phyloP scores from a whole-genome alignment of 2,888 invertebrate species.

The Deroplatys truncata region DNA sequence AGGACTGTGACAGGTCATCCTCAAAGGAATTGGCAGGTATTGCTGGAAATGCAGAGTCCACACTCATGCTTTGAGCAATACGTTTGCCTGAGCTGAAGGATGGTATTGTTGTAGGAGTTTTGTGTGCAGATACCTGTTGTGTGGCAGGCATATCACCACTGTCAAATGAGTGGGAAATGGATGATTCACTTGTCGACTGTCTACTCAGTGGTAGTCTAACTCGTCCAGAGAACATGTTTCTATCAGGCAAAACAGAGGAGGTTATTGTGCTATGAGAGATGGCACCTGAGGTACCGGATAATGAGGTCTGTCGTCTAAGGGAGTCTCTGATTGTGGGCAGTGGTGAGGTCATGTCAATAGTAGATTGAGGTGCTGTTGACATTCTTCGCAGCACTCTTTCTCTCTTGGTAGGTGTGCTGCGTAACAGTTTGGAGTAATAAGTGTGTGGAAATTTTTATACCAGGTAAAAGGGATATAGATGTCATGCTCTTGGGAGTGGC shows the following conservation, averaged over 20 bases:
- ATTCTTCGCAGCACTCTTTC: slow-evolving; percentile 1
- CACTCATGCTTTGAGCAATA: background rate
- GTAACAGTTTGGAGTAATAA: background rate
- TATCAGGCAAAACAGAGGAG: background rate
- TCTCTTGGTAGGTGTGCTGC: background rate
- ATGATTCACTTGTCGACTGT: background rate
- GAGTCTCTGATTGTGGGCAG: background rate
- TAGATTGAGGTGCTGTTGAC: slow-evolving; percentile 9
- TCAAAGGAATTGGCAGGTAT: background rate
- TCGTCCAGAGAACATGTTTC: background rate
- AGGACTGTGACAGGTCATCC: background rate
- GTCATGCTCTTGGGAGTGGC: too few species aligned
- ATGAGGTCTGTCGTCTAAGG: background rate
- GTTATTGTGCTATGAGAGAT: background rate
- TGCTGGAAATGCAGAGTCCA: slow-evolving; percentile 8
- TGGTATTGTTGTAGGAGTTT: background rate
- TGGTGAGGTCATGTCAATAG: background rate
- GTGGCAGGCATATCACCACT: background rate
- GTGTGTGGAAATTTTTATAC: too few species aligned
- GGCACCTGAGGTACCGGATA: background rate
- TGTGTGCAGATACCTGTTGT: background rate
- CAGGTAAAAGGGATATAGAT: too few species aligned
- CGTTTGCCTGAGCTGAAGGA: background rate
- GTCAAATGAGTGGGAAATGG: slow-evolving; percentile 18
- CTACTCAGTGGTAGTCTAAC: background rate